Base-by-base conservation (phyloP, 2,888 invertebrate species). In the Lymantria dispar region DNA sequence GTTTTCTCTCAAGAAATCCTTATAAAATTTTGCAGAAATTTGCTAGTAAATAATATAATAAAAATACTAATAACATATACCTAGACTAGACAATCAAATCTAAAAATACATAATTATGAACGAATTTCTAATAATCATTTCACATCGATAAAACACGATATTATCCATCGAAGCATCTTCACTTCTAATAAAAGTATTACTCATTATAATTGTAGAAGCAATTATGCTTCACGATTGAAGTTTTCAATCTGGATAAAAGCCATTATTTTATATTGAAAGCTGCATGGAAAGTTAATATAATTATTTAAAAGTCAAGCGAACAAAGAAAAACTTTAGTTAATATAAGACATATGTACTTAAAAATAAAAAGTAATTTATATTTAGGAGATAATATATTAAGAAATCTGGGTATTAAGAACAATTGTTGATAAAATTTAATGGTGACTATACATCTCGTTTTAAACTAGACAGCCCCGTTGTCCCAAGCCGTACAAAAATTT, bases 281-380 rank as follows among this genome's bases (percentile, higher is more conserved):
- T 48, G 11, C 48, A 48, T 56, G 62, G 55, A 63, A 65, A 64
- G 55, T 30, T 46, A 56, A 58, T 53, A 58, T 48, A 45, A 42
- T 54, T 40, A 54, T 60, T 64, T 55, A 42, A 46, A 22, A 56
- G 45, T 12, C 48, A 57, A 51, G 52, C 60, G 52, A 58, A 50
- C 56, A 54, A 56, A 60, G 43, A 58, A 52, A 54, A 44, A 47
- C 38, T 47, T 22, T 45, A 37, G 36, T 40, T 48, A 45, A 43
- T 15, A 43, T 45, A 44, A 44, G 47, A 42, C 56, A 12, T 52
- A 56, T 59, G n/a, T n/a, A n/a, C n/a, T 31, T 37, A 40, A 50
- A 55, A 47, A 52, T 45, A 1, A 11, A 42, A 29, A n/a, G 13
- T 2, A 12, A 38, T 38, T 22, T 12, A n/a, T 3, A 38, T 8